These are phyloP conservation scores for Caranx ignobilis DNA, from an alignment of 2,113 vertebrate genomes.

Conservation along the genomic window DNA sequence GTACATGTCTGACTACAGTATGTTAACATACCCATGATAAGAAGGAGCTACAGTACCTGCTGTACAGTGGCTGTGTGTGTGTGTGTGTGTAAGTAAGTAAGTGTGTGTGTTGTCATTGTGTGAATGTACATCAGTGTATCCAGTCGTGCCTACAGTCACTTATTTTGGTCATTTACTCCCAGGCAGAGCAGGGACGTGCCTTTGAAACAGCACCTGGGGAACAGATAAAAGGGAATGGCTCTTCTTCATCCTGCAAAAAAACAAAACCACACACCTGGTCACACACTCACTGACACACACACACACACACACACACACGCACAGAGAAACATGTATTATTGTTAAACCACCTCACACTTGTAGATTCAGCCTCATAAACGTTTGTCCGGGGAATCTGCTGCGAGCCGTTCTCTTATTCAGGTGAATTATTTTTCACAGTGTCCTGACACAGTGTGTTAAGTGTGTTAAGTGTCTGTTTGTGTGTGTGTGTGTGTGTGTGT, in stretches of 20 bases:
- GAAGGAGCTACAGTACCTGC: slow-evolving; percentile 15
- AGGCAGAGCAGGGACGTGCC: slow-evolving; percentile 74
- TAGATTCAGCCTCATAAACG: slow-evolving; percentile 4
- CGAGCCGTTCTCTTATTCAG: not conserved
- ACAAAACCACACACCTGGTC: slow-evolving; percentile 39
- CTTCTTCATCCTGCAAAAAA: slow-evolving; percentile 47
- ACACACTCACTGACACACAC: slow-evolving; percentile 16
- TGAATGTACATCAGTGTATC: slow-evolving; percentile 66
- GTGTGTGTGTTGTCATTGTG: slow-evolving; percentile 40
- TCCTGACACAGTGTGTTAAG: slow-evolving; percentile 19
- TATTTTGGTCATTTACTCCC: slow-evolving; percentile 69
- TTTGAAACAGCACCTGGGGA: slow-evolving; percentile 71
- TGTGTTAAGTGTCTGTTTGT: slow-evolving; percentile 12
- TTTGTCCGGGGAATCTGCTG: not conserved
- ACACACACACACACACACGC: slow-evolving; percentile 1
- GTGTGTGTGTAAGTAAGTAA: slow-evolving; percentile 13
- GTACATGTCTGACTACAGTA: not conserved
- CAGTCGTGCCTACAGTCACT: slow-evolving; percentile 73
- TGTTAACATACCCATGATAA: not conserved
- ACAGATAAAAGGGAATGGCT: slow-evolving; percentile 52
- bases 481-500: slow-evolving; percentile 27
- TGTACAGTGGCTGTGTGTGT: slow-evolving; percentile 26
- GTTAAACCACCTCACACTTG: slow-evolving; percentile 17
- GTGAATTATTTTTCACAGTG: slow-evolving; percentile 20
- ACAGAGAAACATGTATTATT: slow-evolving; percentile 4